Percentiles rank a stretch among this genome's conserved stretches.
These are phyloP conservation scores for Lepeophtheirus salmonis DNA, from an alignment of 1,140 invertebrate species.

Conservation along the genomic window DNA sequence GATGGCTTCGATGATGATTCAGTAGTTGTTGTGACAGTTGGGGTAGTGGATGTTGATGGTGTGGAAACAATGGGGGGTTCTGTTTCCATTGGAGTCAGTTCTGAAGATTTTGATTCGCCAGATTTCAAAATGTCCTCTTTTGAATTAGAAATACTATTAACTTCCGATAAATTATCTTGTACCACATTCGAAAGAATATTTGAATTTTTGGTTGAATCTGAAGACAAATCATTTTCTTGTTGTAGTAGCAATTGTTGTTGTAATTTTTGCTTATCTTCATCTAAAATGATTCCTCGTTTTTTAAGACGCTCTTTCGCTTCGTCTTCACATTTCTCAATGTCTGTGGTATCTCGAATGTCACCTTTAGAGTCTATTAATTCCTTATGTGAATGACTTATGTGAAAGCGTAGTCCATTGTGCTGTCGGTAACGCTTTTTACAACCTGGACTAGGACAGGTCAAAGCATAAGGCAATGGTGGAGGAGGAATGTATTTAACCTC, in stretches of 20 bases:
- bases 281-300: background rate
- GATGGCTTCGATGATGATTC: background rate
- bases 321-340: slow-evolving; percentile 12
- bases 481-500: slow-evolving; percentile 13
- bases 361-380: slow-evolving; percentile 9
- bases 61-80: too few relatives aligned
- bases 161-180: too few relatives aligned
- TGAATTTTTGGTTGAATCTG: too few relatives aligned
- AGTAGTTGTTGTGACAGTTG: background rate
- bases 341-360: slow-evolving; percentile 14
- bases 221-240: too few relatives aligned
- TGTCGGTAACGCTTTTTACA: slow-evolving; percentile 15
- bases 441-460: slow-evolving; percentile 9
- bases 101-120: too few relatives aligned
- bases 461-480: slow-evolving; percentile 11
- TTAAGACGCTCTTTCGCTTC: slow-evolving; percentile 9
- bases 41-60: too few relatives aligned
- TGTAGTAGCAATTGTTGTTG: too few relatives aligned
- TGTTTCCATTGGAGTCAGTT: too few relatives aligned
- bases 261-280: too few relatives aligned
- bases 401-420: slow-evolving; percentile 12
- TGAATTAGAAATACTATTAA: too few relatives aligned
- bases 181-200: too few relatives aligned
- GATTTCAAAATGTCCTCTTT: too few relatives aligned
- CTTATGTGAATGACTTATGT: slow-evolving; percentile 10